Base-by-base conservation (phyloP, 2,113 vertebrate genomes). In the Tragelaphus imberbis region DNA sequence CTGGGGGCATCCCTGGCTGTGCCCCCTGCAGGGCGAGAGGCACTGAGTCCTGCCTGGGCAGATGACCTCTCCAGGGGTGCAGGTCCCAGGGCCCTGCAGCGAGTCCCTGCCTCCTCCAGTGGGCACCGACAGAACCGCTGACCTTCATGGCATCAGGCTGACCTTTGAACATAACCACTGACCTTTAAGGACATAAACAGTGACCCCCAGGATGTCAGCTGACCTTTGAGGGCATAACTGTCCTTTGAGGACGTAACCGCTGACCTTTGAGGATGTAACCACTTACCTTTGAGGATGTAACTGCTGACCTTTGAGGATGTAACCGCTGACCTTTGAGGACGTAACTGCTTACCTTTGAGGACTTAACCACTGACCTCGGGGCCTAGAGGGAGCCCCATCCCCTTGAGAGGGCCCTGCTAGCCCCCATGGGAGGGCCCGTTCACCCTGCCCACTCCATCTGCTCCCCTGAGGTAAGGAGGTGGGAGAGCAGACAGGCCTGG, bases 31-130 rank as follows among this genome's bases (percentile, higher is more conserved):
- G 36, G 68, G 36, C 0, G 36, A 40, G 68, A 23, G 19, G 68
- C 68, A 75, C 21, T 23, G 36, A 75, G 19, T 36, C 68, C 19
- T 17, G 15, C n/a, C 77, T 53, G 30, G 30, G 10, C 80, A 55
- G 79, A n/a, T 0, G 9, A 12, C 10, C 49, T n/a, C 16, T n/a
- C 25, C 17, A n/a, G 19, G 30, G 19, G 51, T 10, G 5, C 33
- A 13, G 80, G 51, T n/a, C 30, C 49, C 1, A 0, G 80, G 51
- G 51, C 80, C 6, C 55, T 3, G 1, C 1, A 2, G 49, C 0
- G 6, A 23, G 17, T 7, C 49, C 19, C 51, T 23, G 30, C 80
- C 80, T 33, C 79, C 17, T n/a, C 49, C 19, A 30, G 49, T 0
- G 2, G 28, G 11, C 47, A 30, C 44, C 0, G 3, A 53, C 49